phyloP scores from a whole-genome alignment of 2,797 vertebrate genomes.

The Onychomys arenicola region DNA sequence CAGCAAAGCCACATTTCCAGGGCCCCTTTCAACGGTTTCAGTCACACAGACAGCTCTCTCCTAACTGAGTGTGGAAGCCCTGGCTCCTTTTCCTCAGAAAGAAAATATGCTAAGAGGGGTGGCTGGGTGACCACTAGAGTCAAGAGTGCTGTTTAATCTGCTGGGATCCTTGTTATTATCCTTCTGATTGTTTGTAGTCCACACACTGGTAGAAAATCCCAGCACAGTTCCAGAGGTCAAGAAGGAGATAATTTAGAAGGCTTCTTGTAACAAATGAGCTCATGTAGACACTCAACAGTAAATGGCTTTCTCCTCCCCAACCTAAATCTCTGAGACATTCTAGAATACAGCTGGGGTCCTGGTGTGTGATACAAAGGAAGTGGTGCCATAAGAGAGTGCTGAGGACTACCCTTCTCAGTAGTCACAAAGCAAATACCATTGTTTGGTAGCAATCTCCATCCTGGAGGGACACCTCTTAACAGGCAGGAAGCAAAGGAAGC shows the following conservation, averaged over 20 bases:
- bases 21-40: background rate
- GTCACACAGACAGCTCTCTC: background rate
- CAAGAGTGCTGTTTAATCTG: background rate
- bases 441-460: background rate
- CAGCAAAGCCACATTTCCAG: background rate
- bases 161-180: background rate
- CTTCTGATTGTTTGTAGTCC: background rate
- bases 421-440: background rate
- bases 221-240: background rate
- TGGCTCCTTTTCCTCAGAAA: background rate
- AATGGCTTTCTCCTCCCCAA: background rate
- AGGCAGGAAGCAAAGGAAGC: background rate
- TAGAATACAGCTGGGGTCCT: background rate
- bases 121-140: too few species aligned
- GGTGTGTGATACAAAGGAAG: rapidly evolving
- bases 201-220: background rate
- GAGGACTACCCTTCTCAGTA: background rate
- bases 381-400: background rate
- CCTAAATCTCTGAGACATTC: background rate
- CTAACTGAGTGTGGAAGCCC: background rate
- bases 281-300: background rate
- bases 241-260: background rate
- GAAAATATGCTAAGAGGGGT: background rate
- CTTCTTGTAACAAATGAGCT: background rate
- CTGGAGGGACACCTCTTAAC: background rate